Conservation (phyloP, 2,888 invertebrate species). For the Morpho deidamia region DNA sequence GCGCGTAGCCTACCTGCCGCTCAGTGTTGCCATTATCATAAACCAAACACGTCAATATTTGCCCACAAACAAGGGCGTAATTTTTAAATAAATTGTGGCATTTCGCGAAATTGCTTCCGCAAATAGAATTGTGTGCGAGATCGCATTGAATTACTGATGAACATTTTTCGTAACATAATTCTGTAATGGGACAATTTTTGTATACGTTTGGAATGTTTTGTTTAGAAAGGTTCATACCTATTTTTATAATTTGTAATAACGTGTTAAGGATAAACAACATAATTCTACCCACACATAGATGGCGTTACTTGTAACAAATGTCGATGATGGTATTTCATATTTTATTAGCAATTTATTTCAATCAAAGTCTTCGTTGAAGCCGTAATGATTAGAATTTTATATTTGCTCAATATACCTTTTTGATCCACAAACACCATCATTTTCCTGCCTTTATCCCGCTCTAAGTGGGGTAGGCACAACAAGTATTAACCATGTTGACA, state of each 20-base stretch:
- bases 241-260: too few species aligned
- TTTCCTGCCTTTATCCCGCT: too few species aligned
- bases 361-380: too few species aligned
- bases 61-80: constrained; percentile 76
- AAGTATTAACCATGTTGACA: too few species aligned
- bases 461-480: too few species aligned
- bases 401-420: too few species aligned
- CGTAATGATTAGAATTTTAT: too few species aligned
- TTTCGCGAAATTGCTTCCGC: constrained; percentile 76
- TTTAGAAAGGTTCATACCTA: too few species aligned
- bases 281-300: constrained; percentile 19
- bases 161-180: constrained; percentile 60
- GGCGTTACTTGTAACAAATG: constrained; percentile 13
- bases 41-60: constrained; percentile 79
- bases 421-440: too few species aligned
- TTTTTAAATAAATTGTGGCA: constrained; percentile 80
- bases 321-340: too few species aligned
- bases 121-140: constrained; percentile 71
- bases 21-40: constrained; percentile 77
- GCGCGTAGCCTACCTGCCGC: constrained; percentile 55
- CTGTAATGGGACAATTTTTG: constrained; percentile 24
- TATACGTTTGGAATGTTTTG: too few species aligned
- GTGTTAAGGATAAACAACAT: neutral
- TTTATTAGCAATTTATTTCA: too few species aligned
- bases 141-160: constrained; percentile 54